A percentile compares a stretch with the other conserved stretches of the same genome.
Evolutionary conservation across 1,140 invertebrate species (phyloP).

Genomic region (Drosophila mauritiana): DNA sequence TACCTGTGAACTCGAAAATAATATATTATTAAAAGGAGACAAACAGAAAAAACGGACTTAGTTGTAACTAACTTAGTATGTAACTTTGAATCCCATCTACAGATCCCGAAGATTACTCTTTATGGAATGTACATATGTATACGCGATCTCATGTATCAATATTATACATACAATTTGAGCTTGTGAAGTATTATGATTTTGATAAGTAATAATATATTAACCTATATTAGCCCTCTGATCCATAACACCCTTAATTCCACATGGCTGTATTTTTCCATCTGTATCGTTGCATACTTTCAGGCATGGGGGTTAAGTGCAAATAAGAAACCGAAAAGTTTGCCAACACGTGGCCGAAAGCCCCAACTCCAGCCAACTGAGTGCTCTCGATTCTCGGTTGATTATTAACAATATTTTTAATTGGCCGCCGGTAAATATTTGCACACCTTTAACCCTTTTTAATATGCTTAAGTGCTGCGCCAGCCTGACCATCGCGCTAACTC

Average conservation of each 20-base stretch:
- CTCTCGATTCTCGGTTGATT: conserved; percentile 36
- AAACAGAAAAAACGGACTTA: no score
- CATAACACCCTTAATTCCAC: neutral
- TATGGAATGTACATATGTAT: no score
- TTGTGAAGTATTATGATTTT: no score
- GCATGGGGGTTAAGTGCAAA: conserved; percentile 56
- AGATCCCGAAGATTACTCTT: no score
- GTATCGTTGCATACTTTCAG: conserved; percentile 57
- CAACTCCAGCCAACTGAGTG: conserved; percentile 6
- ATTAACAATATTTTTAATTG: conserved; percentile 79
- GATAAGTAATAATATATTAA: no score
- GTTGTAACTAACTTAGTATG: no score
- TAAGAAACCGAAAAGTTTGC: conserved; percentile 23
- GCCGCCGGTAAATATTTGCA: conserved; percentile 71
- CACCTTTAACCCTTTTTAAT: conserved; percentile 83
- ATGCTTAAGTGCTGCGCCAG: conserved; percentile 61
- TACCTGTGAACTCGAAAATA: neutral
- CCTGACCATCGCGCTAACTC: neutral
- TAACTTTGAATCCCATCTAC: no score
- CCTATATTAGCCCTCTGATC: no score
- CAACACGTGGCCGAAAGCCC: conserved; percentile 48
- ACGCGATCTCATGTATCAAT: no score
- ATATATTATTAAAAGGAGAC: no score
- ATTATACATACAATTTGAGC: no score
- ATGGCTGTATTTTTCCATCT: neutral